Base-by-base conservation (phyloP, 2,113 vertebrate genomes). In the Suricata suricatta region DNA sequence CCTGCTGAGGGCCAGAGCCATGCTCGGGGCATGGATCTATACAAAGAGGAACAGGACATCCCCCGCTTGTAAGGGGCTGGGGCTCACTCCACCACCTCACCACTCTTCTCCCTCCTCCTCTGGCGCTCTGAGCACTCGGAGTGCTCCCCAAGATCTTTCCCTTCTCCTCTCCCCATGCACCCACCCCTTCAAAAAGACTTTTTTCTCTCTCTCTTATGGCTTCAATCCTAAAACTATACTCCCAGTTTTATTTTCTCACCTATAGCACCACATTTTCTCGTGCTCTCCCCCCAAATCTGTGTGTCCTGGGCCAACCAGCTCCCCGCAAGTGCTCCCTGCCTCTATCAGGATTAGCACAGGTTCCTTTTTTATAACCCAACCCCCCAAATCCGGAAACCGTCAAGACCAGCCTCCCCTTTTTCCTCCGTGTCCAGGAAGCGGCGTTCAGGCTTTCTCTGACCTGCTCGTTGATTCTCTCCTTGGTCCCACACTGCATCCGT, bases 401-500 rank as follows among this genome's bases (percentile, higher is more conserved):
- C 69, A 11, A 2, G 25, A 29, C 5, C 31, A 13, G 1, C 9
- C 8, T 52, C 7, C 31, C 2, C 3, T 25, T 52, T 92, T 31
- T 38, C 6, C 16, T 85, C 31, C n/a, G 77, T 17, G 27, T 29
- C 79, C 71, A 17, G n/a, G 44, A 38, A 31, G 52, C 79, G 3
- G 63, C 13, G 7, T 60, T 25, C 31, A 41, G 38, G 38, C 72
- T 35, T 33, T 33, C 47, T 63, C 16, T 31, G n/a, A 60, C 81
- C 47, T 4, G 2, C 63, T 27, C 13, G 3, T 10, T 16, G 29
- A 13, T 19, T 50, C 10, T 69, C n/a, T n/a, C 44, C 38, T 33
- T 8, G 71, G 35, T 69, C 29, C 11, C 16, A 0, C 50, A 1
- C 19, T 0, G 77, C 71, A 8, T 68, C 31, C 25, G 0, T 41